Evolutionary conservation across 2,113 vertebrate species (phyloP).

Genomic region (Ictidomys tridecemlineatus): DNA sequence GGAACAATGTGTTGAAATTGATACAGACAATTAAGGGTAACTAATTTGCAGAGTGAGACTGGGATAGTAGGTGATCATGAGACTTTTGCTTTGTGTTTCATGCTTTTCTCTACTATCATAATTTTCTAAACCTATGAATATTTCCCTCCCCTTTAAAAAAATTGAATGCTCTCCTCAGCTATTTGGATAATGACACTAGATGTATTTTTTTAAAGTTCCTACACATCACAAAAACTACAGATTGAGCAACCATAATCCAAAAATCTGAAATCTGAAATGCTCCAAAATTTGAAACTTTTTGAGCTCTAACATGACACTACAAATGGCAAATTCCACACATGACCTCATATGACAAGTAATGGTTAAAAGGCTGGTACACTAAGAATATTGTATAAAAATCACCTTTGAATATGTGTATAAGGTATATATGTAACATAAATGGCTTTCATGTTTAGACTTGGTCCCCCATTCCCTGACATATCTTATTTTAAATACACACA

Average conservation of each 20-base stretch:
- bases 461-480: neutral
- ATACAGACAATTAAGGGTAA: neutral
- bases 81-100: neutral
- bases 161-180: neutral
- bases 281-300: neutral
- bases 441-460: neutral
- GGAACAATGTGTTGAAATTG: neutral
- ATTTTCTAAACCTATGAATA: neutral
- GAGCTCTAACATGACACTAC: neutral
- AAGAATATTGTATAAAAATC: neutral
- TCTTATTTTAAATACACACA: neutral
- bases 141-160: neutral
- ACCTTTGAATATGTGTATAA: neutral
- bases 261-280: neutral
- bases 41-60: neutral
- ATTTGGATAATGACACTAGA: neutral
- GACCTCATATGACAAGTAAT: neutral
- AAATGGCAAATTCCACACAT: neutral
- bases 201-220: constrained; percentile 16
- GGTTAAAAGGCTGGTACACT: neutral
- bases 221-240: neutral
- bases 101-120: neutral
- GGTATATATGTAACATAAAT: neutral
- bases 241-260: neutral
- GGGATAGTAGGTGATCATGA: neutral